These are phyloP conservation scores for Oxycera nigricornis DNA, from an alignment of 2,888 invertebrate genomes.

Conservation along the genomic window DNA sequence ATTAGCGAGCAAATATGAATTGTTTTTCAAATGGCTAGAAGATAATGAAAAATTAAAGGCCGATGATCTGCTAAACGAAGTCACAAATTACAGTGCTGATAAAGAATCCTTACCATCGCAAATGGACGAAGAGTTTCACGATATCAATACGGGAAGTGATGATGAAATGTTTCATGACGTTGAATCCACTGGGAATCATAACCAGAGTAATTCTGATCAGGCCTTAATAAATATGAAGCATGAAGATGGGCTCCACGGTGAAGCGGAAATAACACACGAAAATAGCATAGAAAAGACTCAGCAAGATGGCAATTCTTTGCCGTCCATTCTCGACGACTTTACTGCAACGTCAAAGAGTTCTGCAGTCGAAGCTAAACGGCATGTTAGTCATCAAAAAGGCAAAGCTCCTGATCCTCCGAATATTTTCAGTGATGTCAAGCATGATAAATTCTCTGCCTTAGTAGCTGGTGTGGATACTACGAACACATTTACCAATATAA, in stretches of 20 bases:
- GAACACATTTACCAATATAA: no score
- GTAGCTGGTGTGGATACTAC: no score
- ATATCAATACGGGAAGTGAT: conserved; percentile 46
- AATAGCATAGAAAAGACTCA: background rate
- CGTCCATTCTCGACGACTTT: conserved; percentile 17
- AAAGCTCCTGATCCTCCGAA: conserved; percentile 57
- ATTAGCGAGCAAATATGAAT: conserved; percentile 54
- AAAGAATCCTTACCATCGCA: conserved; percentile 49
- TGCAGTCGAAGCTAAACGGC: conserved; percentile 31
- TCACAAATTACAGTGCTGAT: background rate
- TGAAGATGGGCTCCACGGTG: background rate
- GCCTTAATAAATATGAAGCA: background rate
- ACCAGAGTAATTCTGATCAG: background rate
- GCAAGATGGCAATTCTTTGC: background rate
- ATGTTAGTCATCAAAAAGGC: conserved; percentile 56
- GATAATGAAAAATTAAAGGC: conserved; percentile 41
- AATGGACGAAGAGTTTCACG: conserved; percentile 57
- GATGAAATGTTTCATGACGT: conserved; percentile 42
- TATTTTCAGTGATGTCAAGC: background rate
- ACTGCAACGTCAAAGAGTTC: conserved; percentile 8
- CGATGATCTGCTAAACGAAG: background rate
- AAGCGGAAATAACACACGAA: background rate
- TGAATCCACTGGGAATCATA: background rate
- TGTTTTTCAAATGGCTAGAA: conserved; percentile 50
- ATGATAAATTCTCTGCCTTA: no score